Base-by-base conservation (phyloP, 2,113 vertebrate genomes). In the Argyrosomus japonicus region DNA sequence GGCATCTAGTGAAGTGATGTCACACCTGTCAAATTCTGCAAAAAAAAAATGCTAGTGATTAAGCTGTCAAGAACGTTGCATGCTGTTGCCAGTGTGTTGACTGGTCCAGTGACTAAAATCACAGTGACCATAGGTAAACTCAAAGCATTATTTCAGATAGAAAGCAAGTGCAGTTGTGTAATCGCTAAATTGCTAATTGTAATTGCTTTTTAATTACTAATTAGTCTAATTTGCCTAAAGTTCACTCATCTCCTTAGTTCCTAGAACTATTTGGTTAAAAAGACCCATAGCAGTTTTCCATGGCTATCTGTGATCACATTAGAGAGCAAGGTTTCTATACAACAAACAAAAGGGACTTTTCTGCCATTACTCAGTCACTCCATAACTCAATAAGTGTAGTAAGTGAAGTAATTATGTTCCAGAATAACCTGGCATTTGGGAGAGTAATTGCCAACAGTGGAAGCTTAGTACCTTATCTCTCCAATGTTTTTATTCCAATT, bases 1-100 rank as follows among this genome's bases (percentile, higher is more conserved):
- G 53, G 64, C 54, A 71, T 11, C 19, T n/a, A n/a, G 11, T 50
- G 47, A 14, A 68, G 12, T 70, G 48, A 75, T 82, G 68, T 77
- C 57, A 85, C 67, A 64, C 23, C 45, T 45, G 29, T 63, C 53
- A 68, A 61, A 63, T 62, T 53, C 56, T 60, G 19, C 7, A 29
- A 75, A 57, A 77, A 5, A 62, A 25, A 69, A 48, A 58, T 13
- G 25, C 25, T 15, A 40, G 48, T 45, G 61, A 61, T 53, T 45
- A 18, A 68, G 56, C 29, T 58, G 29, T 77, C 68, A 84, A 23
- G 40, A 58, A 58, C 27, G 51, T 45, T 78, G 19, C 73, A 23
- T 73, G 36, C 14, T 68, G 56, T 57, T 40, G 64, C 40, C 36
- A 29, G 14, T 69, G 51, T 69, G 51, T 80, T 61, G n/a, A 70